Evolutionary conservation across 2,113 vertebrate species (phyloP).

Genomic region (Labeo rohita): DNA sequence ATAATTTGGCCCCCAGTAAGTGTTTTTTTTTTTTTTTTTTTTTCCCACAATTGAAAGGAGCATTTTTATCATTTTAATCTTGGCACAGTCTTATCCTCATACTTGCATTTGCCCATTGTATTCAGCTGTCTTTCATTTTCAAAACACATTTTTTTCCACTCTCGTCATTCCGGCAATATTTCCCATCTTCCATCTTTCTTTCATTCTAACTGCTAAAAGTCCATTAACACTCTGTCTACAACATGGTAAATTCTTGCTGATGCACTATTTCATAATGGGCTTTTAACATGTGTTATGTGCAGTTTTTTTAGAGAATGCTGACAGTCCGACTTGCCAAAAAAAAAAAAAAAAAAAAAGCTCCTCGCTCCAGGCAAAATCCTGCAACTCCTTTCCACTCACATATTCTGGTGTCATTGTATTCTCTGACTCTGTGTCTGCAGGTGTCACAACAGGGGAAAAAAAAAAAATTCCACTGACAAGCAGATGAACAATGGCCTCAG

Average conservation of each 20-base stretch:
- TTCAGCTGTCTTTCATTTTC: not conserved
- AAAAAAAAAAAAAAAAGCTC: not conserved
- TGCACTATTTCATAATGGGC: not conserved
- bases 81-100: not conserved
- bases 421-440: not conserved
- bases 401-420: not conserved
- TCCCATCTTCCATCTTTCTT: not conserved
- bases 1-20: not conserved
- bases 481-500: not conserved
- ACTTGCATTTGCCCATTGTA: not conserved
- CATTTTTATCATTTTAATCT: not conserved
- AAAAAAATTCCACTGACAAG: constrained; percentile 3
- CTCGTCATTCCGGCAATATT: not conserved
- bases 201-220: not conserved
- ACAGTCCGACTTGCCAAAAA: not conserved
- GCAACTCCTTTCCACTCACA: constrained; percentile 2
- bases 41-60: not conserved
- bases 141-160: not conserved
- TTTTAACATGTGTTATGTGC: not conserved
- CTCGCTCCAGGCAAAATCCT: constrained; percentile 2
- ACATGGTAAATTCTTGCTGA: constrained; percentile 17
- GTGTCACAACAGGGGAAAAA: not conserved
- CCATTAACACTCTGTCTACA: not conserved
- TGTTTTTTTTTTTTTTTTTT: not conserved
- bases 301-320: constrained; percentile 4